Evolutionary conservation across 2,888 invertebrate species (phyloP).

Genomic region (Quadroppia sp.): DNA sequence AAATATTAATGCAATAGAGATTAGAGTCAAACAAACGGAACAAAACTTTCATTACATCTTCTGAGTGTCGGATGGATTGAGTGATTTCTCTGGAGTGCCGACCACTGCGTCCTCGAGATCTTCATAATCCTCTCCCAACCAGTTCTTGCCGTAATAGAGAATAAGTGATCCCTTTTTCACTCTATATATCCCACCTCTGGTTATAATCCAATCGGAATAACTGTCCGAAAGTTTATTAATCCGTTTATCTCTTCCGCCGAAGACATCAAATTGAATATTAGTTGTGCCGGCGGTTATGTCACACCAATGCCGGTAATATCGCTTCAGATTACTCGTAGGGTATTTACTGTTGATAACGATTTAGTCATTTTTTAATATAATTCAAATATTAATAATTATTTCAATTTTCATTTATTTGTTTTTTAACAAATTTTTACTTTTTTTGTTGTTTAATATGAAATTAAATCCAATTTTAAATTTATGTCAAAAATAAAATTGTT

Average conservation of each 20-base stretch:
- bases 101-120: conserved; percentile 37
- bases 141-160: conserved; percentile 41
- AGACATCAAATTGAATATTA: conserved; percentile 39
- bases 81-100: conserved; percentile 39
- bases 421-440: no score
- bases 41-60: conserved; percentile 19
- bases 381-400: no score
- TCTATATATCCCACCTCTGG: conserved; percentile 39
- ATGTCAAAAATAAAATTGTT: no score
- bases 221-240: conserved; percentile 39
- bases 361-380: no score
- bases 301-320: conserved; percentile 42
- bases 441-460: no score
- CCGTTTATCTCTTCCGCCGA: conserved; percentile 40
- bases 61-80: conserved; percentile 39
- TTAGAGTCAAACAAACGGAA: neutral
- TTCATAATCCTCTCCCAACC: conserved; percentile 40
- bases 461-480: no score
- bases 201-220: conserved; percentile 43
- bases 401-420: no score
- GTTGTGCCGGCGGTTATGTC: conserved; percentile 36
- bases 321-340: neutral
- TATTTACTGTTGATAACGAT: conserved; percentile 25
- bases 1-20: no score
- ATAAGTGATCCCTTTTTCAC: conserved; percentile 39